These are phyloP conservation scores for Leptodactylus fuscus DNA, from an alignment of 2,113 vertebrate species.

Conservation along the genomic window DNA sequence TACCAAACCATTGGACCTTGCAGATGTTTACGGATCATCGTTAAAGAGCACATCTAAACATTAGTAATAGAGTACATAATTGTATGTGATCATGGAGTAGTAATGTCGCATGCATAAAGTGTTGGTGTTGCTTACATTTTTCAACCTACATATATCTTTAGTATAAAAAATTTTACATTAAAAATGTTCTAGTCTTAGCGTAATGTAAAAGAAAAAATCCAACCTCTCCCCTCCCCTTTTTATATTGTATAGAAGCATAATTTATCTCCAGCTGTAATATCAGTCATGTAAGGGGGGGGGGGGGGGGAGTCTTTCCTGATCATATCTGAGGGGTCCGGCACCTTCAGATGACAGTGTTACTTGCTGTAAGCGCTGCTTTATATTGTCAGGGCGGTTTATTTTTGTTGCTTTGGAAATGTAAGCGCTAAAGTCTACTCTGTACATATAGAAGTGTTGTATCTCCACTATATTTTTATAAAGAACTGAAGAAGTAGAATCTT, in stretches of 20 bases:
- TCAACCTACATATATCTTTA: background rate
- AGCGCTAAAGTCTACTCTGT: background rate
- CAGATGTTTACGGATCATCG: background rate
- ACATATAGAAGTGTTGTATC: background rate
- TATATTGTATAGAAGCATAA: background rate
- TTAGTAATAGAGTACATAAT: too few species aligned
- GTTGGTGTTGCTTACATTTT: background rate
- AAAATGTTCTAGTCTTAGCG: background rate
- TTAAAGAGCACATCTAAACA: too few species aligned
- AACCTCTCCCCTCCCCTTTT: too few species aligned
- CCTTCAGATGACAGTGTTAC: background rate
- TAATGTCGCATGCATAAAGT: background rate
- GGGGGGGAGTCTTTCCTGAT: background rate
- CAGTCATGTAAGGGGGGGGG: background rate
- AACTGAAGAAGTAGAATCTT: too few species aligned
- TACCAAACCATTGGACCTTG: background rate
- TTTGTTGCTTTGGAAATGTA: background rate
- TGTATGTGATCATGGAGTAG: background rate
- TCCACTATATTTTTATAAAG: conserved; percentile 23
- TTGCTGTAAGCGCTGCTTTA: background rate
- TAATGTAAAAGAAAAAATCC: conserved; percentile 4
- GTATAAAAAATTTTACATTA: background rate
- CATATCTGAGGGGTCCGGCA: background rate
- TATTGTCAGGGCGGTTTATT: background rate
- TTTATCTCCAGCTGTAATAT: background rate